phyloP scores from a whole-genome alignment of 2,113 vertebrate genomes.

The Alces alces region DNA sequence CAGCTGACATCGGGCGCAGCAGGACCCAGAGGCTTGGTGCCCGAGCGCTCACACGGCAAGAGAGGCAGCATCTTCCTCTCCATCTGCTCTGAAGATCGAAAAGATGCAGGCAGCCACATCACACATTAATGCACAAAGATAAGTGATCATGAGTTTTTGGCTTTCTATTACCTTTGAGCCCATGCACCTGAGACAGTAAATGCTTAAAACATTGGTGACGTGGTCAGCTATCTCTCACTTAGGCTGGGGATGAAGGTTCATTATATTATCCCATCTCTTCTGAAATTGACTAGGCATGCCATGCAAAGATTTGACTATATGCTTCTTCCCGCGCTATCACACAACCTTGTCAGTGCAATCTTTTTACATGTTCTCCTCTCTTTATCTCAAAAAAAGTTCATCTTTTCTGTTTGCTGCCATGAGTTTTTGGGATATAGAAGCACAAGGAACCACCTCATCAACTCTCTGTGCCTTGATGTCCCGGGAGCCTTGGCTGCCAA shows the following conservation, averaged over 20 bases:
- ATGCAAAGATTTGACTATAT: constrained; percentile 18
- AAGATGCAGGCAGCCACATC: background rate
- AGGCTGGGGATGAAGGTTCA: background rate
- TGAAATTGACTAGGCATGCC: background rate
- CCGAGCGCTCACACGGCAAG: constrained; percentile 42
- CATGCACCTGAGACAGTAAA: background rate
- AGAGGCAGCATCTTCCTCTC: constrained; percentile 14
- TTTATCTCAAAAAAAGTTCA: constrained; percentile 20
- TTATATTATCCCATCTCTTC: constrained; percentile 13
- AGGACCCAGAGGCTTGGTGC: background rate
- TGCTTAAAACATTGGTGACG: background rate
- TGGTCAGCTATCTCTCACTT: background rate
- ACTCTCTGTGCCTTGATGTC: background rate
- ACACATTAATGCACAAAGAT: constrained; percentile 15
- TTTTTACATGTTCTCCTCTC: constrained; percentile 58
- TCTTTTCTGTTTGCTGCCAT: constrained; percentile 27
- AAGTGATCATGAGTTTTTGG: constrained; percentile 27
- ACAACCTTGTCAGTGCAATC: constrained; percentile 53
- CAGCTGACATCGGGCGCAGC: constrained; percentile 25
- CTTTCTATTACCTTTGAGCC: constrained; percentile 56
- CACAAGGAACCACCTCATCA: background rate
- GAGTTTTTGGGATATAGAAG: constrained; percentile 15
- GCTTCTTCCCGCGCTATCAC: constrained; percentile 10
- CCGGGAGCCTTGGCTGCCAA: background rate
- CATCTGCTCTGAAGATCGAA: constrained; percentile 34